Evolutionary conservation across 2,113 vertebrate species (phyloP), one percentile per base, ranked within the genome.

Genomic region (Toxotes chatareus): DNA sequence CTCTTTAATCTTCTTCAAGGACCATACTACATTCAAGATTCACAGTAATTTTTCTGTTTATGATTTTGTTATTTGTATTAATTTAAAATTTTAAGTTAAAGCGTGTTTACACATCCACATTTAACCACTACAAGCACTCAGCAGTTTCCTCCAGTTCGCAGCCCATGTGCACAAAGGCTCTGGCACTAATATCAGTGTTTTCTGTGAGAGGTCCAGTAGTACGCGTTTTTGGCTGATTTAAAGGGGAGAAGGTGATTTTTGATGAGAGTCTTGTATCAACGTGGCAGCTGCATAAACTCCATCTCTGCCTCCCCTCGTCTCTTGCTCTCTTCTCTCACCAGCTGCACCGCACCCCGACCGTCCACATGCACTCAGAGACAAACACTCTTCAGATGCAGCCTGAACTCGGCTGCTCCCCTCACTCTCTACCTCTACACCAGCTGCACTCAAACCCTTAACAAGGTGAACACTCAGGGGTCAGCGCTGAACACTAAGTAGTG

Each of bases 401-500:
- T 92, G 91, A 93, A 90, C 93, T 88, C 85, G 86, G 85, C 89
- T 81, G 85, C 88, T 87, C 90, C 77, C 85, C 86, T 89, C 86
- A 11, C 91, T 88, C 92, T 86, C 87, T 89, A 87, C 79, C 84
- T 87, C 91, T 80, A 82, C 89, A 91, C 84, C 93, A 94, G 93
- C 93, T 94, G 93, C 93, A 93, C 91, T 93, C 91, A 92, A 92
- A 92, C 88, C 91, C 92, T 93, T 90, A 91, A 93, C 87, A 87
- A 90, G 92, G 90, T 89, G 87, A 93, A 91, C 83, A 86, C 88
- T 86, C 87, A 73, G 83, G 87, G 92, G 93, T 93, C 92, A 91
- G 56, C 77, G 34, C 78, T 78, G 40, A 76, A 79, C 81, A 74
- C 79, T 61, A 69, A 86, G 84, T 71, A 82, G 86, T 47, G 79